Base-by-base conservation (phyloP, 2,113 vertebrate genomes). In the Datnioides undecimradiatus region DNA sequence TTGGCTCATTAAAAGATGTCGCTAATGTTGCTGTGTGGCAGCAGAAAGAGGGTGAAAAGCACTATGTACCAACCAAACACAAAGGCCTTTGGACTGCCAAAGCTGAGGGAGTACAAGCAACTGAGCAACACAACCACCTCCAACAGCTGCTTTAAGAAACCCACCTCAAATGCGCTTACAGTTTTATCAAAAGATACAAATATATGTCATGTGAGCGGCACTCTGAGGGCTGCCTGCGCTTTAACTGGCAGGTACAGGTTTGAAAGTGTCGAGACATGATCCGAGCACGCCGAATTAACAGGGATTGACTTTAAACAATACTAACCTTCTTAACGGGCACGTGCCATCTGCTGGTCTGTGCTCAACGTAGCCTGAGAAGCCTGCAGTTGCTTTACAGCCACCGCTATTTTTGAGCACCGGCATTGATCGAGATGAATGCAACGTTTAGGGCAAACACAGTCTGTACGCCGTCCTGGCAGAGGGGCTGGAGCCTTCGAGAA, bases 371-470 rank as follows among this genome's bases (percentile, higher is more conserved):
- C 63, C 58, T 27, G 2, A 80, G 70, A 82, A 58, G 70, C 36
- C 58, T 65, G 59, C 25, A 36, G 60, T 38, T 19, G 36, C 76
- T 84, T 74, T 48, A 29, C 21, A 73, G 62, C 45, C 46, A 17
- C 31, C 21, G 76, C 59, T 73, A 75, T 83, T 90, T 90, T 72
- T 13, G 10, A 68, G 63, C 63, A 8, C 58, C 0, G 5, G 63
- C 3, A 64, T 29, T 64, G 74, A 89, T 87, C 45, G 45, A 83
- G 79, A 84, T 74, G 82, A 87, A 88, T 85, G 60, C 76, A 81
- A 46, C 77, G 12, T 85, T 83, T 52, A 51, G 33, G 33, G 68
- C 60, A 45, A 73, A 79, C 40, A 29, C 49, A 58, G 49, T 49
- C 27, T 41, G 45, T 71, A 45, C 75, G 86, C 75, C 21, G 71